These are phyloP conservation scores for Tragulus kanchil DNA, from an alignment of 2,113 vertebrate species.

Conservation along the genomic window DNA sequence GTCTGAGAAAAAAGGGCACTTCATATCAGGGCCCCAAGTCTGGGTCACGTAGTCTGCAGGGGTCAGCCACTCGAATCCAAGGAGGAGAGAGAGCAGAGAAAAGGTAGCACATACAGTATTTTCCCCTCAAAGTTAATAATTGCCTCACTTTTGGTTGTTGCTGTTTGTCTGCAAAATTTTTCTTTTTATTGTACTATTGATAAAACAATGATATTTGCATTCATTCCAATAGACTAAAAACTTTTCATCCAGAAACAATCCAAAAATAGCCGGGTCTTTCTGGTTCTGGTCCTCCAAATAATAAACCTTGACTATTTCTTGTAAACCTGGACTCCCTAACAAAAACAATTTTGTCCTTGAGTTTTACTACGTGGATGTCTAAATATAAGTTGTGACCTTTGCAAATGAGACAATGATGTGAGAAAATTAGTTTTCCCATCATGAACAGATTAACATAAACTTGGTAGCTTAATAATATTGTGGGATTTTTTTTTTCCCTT, in stretches of 20 bases:
- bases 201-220: constrained; percentile 4
- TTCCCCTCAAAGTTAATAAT: constrained; percentile 25
- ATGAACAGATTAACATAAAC: not conserved
- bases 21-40: not conserved
- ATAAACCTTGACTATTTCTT: constrained; percentile 27
- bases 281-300: not conserved
- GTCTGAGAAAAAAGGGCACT: not conserved
- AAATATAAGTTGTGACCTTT: not conserved
- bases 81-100: not conserved
- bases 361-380: not conserved
- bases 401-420: not conserved
- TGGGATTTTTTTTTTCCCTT: not conserved
- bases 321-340: not conserved
- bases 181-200: not conserved
- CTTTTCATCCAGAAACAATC: not conserved
- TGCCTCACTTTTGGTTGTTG: not conserved
- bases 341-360: constrained; percentile 7
- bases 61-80: not conserved
- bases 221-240: not conserved
- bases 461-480: not conserved
- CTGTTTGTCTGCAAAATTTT: not conserved
- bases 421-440: constrained; percentile 10
- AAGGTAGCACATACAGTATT: not conserved
- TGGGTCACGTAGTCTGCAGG: not conserved
- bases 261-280: not conserved